Evolutionary conservation across 1,140 invertebrate genomes (phyloP), one percentile per base, ranked within the genome.

Genomic region (Pollicipes pollicipes): DNA sequence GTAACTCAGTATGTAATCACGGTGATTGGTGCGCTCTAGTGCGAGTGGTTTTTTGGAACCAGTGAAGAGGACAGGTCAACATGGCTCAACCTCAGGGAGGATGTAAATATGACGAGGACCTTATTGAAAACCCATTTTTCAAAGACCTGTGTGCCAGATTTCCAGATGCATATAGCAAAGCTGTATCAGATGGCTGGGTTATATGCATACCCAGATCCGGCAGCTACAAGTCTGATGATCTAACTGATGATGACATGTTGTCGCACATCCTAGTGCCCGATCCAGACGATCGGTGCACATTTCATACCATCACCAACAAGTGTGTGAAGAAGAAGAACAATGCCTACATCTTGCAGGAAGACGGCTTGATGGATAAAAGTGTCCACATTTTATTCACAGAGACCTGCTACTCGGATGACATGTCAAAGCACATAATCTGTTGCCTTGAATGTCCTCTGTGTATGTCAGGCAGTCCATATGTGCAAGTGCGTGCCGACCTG

Each of bases 371-470:
- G 72, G 70, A 71, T 27, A 69, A 27, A 77, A 78, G 83, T 72
- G 83, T 88, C 66, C 83, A 84, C 70, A 84, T 91, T 75, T 78
- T 92, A 16, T 93, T 92, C 82, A 87, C 91, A 79, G 91, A 93
- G 81, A 90, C 88, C 37, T 91, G 89, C 78, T 91, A 91, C 77
- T 88, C 86, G 27, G 83, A 85, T 72, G 85, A 87, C 74, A 82
- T 85, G 73, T 81, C 84, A 30, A 91, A 89, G 78, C 91, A 90
- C 80, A 85, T 85, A 76, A 84, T 92, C 66, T 85, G 90, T 81
- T 93, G 90, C 78, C 84, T 91, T 64, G 88, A 89, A 76, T 81
- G 78, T 66, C 84, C 87, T 6, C 77, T 90, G 27, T 83, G 72
- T n/a, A 73, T 71, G 10, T 73, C 76, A 21, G 71, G 75, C 58